Evolutionary conservation across 2,113 vertebrate species (phyloP).

Genomic region (Pyrgilauda ruficollis): DNA sequence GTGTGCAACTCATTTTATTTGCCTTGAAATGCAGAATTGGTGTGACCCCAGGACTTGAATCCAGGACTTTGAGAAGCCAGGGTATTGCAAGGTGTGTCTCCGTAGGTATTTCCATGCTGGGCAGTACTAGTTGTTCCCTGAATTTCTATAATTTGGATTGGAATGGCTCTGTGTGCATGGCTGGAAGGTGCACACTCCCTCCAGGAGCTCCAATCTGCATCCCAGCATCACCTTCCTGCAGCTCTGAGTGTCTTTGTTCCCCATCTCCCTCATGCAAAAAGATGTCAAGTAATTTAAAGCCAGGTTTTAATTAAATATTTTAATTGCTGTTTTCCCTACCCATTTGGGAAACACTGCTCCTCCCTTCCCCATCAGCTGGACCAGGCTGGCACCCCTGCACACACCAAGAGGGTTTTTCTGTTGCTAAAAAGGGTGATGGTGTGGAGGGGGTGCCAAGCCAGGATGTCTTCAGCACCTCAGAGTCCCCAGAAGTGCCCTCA

Average conservation of each 20-base stretch:
- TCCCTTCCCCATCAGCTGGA: neutral
- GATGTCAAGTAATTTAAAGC: neutral
- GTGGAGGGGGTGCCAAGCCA: neutral
- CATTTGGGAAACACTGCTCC: neutral
- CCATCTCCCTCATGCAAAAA: fast-evolving
- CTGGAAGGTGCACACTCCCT: neutral
- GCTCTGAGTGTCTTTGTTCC: neutral
- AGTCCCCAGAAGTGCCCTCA: neutral
- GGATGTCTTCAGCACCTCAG: neutral
- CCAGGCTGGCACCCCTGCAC: neutral
- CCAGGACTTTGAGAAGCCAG: neutral
- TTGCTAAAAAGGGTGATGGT: neutral
- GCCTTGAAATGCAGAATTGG: neutral
- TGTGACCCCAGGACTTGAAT: neutral
- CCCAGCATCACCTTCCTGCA: neutral
- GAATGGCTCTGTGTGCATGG: fast-evolving
- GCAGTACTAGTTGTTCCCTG: neutral
- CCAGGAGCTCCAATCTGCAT: neutral
- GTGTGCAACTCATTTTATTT: neutral
- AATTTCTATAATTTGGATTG: neutral
- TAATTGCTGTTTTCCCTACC: neutral
- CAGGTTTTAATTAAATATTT: neutral
- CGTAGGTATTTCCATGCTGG: neutral
- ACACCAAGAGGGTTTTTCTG: fast-evolving
- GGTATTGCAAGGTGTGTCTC: fast-evolving